Conservation (phyloP, 2,797 vertebrate genomes). For the Falco berigora region DNA sequence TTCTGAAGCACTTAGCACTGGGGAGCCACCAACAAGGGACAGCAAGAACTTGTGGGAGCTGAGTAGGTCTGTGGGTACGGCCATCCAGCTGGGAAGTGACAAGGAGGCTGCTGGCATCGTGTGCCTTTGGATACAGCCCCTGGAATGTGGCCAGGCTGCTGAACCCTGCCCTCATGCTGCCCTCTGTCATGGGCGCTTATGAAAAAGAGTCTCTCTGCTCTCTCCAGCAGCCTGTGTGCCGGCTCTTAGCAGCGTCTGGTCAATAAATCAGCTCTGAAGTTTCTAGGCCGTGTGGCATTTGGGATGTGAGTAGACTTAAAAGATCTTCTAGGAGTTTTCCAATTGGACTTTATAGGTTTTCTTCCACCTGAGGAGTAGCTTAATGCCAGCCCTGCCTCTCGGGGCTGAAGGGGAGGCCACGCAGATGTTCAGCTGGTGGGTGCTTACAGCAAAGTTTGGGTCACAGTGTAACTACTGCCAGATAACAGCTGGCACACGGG, state of each 20-base stretch:
- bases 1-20: neutral
- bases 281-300: neutral
- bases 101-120: fast-evolving
- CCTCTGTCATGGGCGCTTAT: no score
- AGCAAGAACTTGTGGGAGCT: neutral
- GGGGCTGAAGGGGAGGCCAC: neutral
- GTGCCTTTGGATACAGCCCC: no score
- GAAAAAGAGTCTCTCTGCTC: neutral
- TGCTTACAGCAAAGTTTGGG: neutral
- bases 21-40: neutral
- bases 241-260: neutral
- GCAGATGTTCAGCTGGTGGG: neutral
- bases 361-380: neutral
- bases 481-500: neutral
- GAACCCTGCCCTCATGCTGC: neutral
- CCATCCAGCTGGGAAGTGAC: neutral
- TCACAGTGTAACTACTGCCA: fast-evolving
- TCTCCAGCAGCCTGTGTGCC: neutral
- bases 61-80: neutral
- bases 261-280: neutral
- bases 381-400: neutral
- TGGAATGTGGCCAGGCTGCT: fast-evolving
- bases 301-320: neutral
- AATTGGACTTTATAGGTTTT: neutral
- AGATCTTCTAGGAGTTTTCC: neutral